Evolutionary conservation across 2,888 invertebrate genomes (phyloP).

Genomic region (Clusia tigrina): DNA sequence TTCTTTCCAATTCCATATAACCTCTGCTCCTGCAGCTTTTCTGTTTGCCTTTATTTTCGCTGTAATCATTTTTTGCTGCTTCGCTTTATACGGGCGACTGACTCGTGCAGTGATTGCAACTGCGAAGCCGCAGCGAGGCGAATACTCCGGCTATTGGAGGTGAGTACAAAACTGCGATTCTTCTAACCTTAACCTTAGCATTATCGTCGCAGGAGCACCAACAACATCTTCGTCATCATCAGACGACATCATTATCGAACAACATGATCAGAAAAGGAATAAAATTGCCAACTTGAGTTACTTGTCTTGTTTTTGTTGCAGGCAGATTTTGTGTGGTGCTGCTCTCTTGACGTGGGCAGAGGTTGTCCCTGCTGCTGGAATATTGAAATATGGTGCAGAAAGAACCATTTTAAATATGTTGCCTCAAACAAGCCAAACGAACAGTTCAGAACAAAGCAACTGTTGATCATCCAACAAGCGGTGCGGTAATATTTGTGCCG

Average conservation of each 20-base stretch:
- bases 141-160: background rate
- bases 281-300: background rate
- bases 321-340: background rate
- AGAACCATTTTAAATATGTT: slow-evolving; percentile 55
- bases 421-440: too few relatives aligned
- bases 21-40: slow-evolving; percentile 45
- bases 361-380: too few relatives aligned
- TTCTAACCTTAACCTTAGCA: slow-evolving; percentile 36
- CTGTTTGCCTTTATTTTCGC: slow-evolving; percentile 34
- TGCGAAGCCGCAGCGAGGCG: slow-evolving; percentile 4
- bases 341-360: background rate
- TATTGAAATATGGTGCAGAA: slow-evolving; percentile 58
- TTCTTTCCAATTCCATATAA: slow-evolving; percentile 43
- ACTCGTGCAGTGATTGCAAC: slow-evolving; percentile 50
- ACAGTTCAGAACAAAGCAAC: too few relatives aligned
- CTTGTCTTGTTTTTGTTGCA: background rate
- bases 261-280: slow-evolving; percentile 46
- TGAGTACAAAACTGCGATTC: slow-evolving; percentile 34
- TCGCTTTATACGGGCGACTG: slow-evolving; percentile 22
- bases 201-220: slow-evolving; percentile 13
- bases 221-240: slow-evolving; percentile 48
- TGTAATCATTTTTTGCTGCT: slow-evolving; percentile 45
- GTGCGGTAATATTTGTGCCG: background rate
- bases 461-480: background rate
- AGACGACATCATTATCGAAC: slow-evolving; percentile 57